Conservation (phyloP, 2,888 invertebrate genomes). For the Cotesia congregata region DNA sequence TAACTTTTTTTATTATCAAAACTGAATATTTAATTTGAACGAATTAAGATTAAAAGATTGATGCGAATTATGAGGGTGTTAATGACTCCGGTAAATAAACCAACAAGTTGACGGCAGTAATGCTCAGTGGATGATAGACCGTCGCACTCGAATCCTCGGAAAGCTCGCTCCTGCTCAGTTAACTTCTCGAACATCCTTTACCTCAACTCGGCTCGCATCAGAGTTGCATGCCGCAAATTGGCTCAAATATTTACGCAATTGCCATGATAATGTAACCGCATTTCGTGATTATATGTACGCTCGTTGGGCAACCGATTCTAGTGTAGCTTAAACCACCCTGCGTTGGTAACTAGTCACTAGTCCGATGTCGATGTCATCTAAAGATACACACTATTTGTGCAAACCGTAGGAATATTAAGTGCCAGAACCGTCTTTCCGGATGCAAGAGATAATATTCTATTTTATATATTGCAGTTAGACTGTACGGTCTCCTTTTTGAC, state of each 20-base stretch:
- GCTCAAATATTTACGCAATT: conserved; percentile 69
- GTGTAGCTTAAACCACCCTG: conserved; percentile 47
- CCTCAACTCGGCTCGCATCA: background rate
- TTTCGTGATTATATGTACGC: conserved; percentile 68
- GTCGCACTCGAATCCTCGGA: conserved; percentile 28
- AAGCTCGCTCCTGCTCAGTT: conserved; percentile 15
- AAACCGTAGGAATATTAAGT: background rate
- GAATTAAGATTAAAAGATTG: background rate
- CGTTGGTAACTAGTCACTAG: background rate
- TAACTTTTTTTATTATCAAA: background rate
- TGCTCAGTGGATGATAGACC: conserved; percentile 49
- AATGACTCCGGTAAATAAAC: conserved; percentile 41
- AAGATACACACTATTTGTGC: conserved; percentile 19
- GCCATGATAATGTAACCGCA: conserved; percentile 65
- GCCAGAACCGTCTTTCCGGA: background rate
- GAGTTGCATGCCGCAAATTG: conserved; percentile 68
- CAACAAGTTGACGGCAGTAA: conserved; percentile 57
- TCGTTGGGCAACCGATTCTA: conserved; percentile 61
- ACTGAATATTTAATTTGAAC: background rate
- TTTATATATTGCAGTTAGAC: background rate
- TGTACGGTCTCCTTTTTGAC: conserved; percentile 23
- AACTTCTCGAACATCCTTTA: conserved; percentile 31
- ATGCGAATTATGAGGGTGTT: conserved; percentile 18
- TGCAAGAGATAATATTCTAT: no score
- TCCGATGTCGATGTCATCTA: conserved; percentile 27